Conservation (phyloP, 1,140 invertebrate species). For the Phymorhynchus buccinoides region DNA sequence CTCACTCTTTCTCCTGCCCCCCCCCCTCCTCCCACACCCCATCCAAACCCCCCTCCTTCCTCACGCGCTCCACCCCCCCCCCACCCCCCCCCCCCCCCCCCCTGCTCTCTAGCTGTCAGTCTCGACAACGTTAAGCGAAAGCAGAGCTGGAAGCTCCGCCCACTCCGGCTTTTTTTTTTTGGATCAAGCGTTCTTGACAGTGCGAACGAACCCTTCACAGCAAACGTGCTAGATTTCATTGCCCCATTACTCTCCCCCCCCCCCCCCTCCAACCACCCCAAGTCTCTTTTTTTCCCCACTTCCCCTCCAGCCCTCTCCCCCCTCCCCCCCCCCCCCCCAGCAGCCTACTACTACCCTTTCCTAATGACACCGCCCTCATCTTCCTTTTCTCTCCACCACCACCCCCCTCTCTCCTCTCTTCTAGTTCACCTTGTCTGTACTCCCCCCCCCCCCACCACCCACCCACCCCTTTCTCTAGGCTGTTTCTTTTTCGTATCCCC, state of each 20-base stretch:
- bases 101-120: neutral
- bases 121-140: neutral
- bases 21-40: neutral
- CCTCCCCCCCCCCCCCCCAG: neutral
- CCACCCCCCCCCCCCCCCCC: neutral
- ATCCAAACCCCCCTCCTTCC: neutral
- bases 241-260: neutral
- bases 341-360: too few species aligned
- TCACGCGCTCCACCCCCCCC: neutral
- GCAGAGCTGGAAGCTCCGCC: slow-evolving; percentile 19
- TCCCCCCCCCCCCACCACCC: neutral
- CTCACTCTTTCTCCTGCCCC: too few species aligned
- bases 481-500: neutral
- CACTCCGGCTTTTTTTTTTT: slow-evolving; percentile 11
- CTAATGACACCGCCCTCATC: too few species aligned
- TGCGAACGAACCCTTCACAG: neutral
- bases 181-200: neutral
- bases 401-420: neutral
- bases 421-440: neutral
- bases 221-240: neutral
- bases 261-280: neutral
- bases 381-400: neutral
- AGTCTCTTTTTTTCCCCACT: too few species aligned
- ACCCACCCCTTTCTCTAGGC: neutral
- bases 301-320: neutral